Evolutionary conservation across 2,888 invertebrate species (phyloP).

Genomic region (Atrina japonica): DNA sequence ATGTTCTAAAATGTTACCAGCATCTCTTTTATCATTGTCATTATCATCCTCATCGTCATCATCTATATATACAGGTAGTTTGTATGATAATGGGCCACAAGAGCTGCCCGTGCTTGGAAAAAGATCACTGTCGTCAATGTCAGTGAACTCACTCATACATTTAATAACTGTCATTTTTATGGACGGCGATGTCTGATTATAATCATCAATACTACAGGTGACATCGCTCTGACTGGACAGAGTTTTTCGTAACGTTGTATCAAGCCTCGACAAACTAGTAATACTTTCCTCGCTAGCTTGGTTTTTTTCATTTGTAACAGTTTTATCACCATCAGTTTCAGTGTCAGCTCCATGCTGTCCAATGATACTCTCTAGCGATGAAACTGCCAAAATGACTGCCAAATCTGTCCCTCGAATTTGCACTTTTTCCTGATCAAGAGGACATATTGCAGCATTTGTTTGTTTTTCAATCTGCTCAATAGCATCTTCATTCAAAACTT

Average conservation of each 20-base stretch:
- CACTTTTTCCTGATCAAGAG: constrained; percentile 47
- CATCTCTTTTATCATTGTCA: constrained; percentile 15
- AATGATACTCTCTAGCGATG: constrained; percentile 68
- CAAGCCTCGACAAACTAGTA: constrained; percentile 44
- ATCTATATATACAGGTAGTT: constrained; percentile 41
- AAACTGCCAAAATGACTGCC: constrained; percentile 72
- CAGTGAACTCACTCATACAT: constrained; percentile 53
- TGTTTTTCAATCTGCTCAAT: constrained; percentile 66
- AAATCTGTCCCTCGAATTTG: constrained; percentile 66
- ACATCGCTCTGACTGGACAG: constrained; percentile 62
- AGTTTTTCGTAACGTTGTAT: constrained; percentile 48
- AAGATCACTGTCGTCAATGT: constrained; percentile 49
- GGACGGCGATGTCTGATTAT: constrained; percentile 46
- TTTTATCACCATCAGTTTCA: constrained; percentile 28
- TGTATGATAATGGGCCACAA: constrained; percentile 11
- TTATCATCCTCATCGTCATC: constrained; percentile 19
- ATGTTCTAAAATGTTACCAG: not conserved
- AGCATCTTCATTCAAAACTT: constrained; percentile 47
- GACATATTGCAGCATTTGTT: constrained; percentile 59
- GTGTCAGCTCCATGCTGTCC: constrained; percentile 40
- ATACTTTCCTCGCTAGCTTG: constrained; percentile 28
- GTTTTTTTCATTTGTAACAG: not conserved
- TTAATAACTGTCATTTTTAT: constrained; percentile 62
- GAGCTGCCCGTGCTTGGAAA: constrained; percentile 22
- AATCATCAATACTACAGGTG: constrained; percentile 54